phyloP scores from a whole-genome alignment of 2,888 invertebrate species.

The Dysmachus trigonus region DNA sequence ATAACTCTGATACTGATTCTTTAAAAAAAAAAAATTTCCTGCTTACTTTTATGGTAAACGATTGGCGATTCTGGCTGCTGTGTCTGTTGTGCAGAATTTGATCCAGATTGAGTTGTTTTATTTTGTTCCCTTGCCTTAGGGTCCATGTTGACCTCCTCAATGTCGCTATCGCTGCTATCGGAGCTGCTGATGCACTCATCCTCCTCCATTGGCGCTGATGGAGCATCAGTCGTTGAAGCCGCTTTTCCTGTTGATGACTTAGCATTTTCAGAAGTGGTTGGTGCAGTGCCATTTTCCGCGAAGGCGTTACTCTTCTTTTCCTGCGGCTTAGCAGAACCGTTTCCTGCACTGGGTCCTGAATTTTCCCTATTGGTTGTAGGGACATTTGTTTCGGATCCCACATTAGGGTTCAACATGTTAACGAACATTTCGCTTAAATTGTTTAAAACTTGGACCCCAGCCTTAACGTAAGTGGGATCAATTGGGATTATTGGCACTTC shows the following conservation, averaged over 20 bases:
- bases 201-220: neutral
- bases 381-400: neutral
- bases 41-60: neutral
- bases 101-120: neutral
- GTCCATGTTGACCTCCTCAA: neutral
- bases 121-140: neutral
- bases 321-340: neutral
- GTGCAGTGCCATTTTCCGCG: neutral
- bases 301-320: neutral
- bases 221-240: neutral
- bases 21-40: neutral
- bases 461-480: slow-evolving; percentile 53
- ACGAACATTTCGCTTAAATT: slow-evolving; percentile 63
- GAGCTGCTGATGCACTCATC: neutral
- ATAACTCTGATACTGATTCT: too few relatives aligned
- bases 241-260: neutral
- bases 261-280: neutral
- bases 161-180: neutral
- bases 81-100: neutral
- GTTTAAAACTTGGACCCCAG: slow-evolving; percentile 61
- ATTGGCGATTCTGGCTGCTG: neutral
- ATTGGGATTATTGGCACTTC: neutral
- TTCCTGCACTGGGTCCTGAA: neutral
- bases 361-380: neutral
- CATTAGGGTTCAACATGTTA: slow-evolving; percentile 60